These are phyloP conservation scores for Germaria angustata DNA, from an alignment of 2,888 invertebrate species.

Conservation along the genomic window DNA sequence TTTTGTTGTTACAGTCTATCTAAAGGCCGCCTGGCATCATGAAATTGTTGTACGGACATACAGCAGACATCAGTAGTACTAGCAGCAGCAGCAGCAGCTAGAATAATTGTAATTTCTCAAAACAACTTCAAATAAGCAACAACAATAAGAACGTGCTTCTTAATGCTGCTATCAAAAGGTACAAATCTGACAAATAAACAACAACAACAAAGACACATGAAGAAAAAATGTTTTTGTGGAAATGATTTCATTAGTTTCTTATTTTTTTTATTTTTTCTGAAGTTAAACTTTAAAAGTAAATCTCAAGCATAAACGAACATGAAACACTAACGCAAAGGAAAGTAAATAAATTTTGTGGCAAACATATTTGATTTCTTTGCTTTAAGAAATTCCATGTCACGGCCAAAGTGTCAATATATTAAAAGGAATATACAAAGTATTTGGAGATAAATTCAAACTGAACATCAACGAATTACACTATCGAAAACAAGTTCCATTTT, in stretches of 20 bases:
- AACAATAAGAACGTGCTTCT: conserved; percentile 67
- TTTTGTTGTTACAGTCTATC: neutral
- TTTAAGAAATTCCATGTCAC: conserved; percentile 2
- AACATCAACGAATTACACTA: neutral
- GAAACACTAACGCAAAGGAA: neutral
- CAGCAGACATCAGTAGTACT: conserved; percentile 31
- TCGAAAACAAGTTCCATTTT: no score
- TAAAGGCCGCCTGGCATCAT: conserved; percentile 44
- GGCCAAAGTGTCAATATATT: neutral
- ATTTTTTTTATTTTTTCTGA: neutral
- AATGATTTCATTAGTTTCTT: conserved; percentile 20
- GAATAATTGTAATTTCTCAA: conserved; percentile 65
- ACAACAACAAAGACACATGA: conserved; percentile 24
- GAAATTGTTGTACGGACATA: conserved; percentile 31
- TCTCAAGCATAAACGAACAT: conserved; percentile 5
- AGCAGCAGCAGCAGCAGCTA: conserved; percentile 15
- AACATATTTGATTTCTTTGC: neutral
- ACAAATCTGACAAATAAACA: conserved; percentile 68
- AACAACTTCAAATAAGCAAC: conserved; percentile 53
- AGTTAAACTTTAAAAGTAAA: neutral
- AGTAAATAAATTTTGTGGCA: neutral
- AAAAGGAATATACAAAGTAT: neutral
- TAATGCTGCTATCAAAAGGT: conserved; percentile 63
- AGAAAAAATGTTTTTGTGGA: conserved; percentile 15
- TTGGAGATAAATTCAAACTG: neutral